Evolutionary conservation across 2,797 vertebrate species (phyloP), one percentile per base, ranked within the genome.

Genomic region (Parotocinclus haroldoi): DNA sequence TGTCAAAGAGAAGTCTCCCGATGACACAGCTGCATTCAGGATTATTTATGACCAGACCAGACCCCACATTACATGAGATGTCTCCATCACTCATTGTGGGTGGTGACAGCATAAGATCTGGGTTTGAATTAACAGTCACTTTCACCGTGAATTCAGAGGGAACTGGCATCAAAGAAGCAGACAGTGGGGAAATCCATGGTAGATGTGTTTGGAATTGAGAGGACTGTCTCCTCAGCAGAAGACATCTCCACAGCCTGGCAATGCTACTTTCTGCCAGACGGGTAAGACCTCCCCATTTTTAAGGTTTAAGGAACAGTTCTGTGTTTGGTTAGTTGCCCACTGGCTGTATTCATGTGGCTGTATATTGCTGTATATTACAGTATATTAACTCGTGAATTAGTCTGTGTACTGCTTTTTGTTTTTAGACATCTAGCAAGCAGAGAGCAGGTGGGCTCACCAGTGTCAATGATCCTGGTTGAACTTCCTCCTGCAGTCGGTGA

Each of bases 121-220:
- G n/a, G n/a, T n/a, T n/a, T n/a, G n/a, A n/a, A n/a, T n/a, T n/a
- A n/a, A n/a, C n/a, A n/a, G n/a, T n/a, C n/a, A n/a, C n/a, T n/a
- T n/a, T n/a, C n/a, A n/a, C n/a, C n/a, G n/a, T n/a, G n/a, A n/a
- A n/a, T n/a, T n/a, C 78, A 98, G 96, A 76, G 71, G 0, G 70
- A 80, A 45, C 85, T 98, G 61, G 91, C 89, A 18, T 57, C 75
- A 65, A 92, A 89, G 81, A 81, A 39, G 53, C 84, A 93, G 73
- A 69, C 68, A 0, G 69, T 93, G 63, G 87, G 82, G 4, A 84
- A 19, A 0, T 75, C 88, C 39, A 63, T 81, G 7, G 56, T 76
- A 0, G 87, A 94, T 46, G 92, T 91, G 5, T 90, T 94, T 66
- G 94, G 93, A 12, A 81, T 97, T 44, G 84, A 95, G 80, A 86